Base-by-base conservation (phyloP, 2,888 invertebrate species). In the Acanthopleura granulata region DNA sequence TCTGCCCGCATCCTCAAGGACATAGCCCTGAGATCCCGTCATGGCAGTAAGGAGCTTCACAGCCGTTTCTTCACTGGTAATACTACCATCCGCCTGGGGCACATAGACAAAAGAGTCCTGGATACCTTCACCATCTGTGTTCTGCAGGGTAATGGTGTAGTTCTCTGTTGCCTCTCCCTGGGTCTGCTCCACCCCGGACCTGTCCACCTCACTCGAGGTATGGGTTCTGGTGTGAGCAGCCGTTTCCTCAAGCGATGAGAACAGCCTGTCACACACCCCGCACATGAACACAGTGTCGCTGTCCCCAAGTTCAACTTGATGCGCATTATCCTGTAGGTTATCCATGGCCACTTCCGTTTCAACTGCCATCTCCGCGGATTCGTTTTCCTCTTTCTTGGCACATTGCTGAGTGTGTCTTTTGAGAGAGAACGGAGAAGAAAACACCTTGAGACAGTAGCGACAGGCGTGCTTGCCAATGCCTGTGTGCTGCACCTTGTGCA, bases 401-500 rank as follows among this genome's bases (percentile, higher is more conserved):
- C 62, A 40, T 25, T 25, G 69, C 72, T n/a, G 30, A 69, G 16
- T 30, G 74, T 84, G 84, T 25, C 80, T 75, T 61, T 78, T 77
- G 18, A 84, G 75, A 0, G 83, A 82, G 0, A 80, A 61, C 27
- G 70, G 51, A 16, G 75, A 75, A 0, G 84, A 81, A 77, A 80
- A 84, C 6, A 80, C 80, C 71, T 82, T 81, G 16, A 72, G 62
- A 74, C 83, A 83, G 22, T n/a, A 27, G 0, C 62, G 29, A 72
- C 84, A 84, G 0, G 40, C 71, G 72, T 80, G 77, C 12, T 77
- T 78, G 49, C 79, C 75, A 50, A 75, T 57, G 18, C 80, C 78
- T 6, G 83, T 83, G 75, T 84, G 84, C 6, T 74, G 72, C 0
- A 77, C 79, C 62, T 82, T 76, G 75, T 84, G 84, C 18, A 77